Percentiles rank a stretch among this genome's conserved stretches.
phyloP scores from a whole-genome alignment of 2,113 vertebrate genomes.

The Rissa tridactyla region DNA sequence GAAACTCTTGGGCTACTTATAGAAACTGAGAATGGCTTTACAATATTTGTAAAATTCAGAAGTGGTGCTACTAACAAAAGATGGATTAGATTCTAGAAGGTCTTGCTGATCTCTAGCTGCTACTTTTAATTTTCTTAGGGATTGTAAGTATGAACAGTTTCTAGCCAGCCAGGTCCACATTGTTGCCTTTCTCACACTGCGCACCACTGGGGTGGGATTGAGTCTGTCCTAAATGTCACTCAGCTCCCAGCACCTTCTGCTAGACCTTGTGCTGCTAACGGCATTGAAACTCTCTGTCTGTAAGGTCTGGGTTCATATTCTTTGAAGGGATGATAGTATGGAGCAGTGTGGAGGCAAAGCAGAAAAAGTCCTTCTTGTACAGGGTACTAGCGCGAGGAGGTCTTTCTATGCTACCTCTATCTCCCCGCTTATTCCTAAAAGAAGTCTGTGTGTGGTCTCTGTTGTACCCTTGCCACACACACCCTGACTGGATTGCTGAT shows the following conservation, averaged over 20 bases:
- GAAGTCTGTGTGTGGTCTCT: neutral
- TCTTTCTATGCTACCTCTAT: neutral
- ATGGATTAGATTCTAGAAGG: neutral
- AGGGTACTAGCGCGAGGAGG: neutral
- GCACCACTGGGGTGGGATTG: fast-evolving
- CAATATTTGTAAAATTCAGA: neutral
- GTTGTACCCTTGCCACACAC: neutral
- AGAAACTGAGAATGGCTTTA: neutral
- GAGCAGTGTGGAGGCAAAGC: neutral
- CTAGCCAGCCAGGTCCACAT: neutral
- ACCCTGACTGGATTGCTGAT: neutral
- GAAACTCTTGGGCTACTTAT: neutral
- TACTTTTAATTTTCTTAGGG: neutral
- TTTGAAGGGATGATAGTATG: neutral
- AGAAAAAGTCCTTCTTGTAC: neutral
- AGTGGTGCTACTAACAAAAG: neutral
- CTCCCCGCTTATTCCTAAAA: neutral
- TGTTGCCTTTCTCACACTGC: neutral
- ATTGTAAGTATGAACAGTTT: fast-evolving
- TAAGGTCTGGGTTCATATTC: neutral
- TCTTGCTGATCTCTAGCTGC: neutral
- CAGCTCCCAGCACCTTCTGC: neutral
- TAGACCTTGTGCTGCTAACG: neutral
- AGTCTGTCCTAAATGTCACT: neutral
- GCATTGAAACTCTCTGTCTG: neutral